Conservation (phyloP, 2,888 invertebrate species). For the Xestoiulus laeticollis region DNA sequence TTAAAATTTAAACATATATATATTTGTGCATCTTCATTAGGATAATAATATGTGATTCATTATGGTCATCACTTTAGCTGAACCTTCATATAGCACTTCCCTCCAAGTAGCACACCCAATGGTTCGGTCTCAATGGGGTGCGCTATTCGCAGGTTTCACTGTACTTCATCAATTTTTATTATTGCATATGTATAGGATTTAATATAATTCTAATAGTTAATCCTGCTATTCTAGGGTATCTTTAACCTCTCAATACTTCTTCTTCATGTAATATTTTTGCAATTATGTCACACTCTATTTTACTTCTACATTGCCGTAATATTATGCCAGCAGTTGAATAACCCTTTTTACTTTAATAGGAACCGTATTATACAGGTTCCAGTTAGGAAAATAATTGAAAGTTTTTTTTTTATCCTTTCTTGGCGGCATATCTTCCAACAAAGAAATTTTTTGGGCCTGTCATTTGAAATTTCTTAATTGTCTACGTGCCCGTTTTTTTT, state of each 20-base stretch:
- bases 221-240: not conserved
- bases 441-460: not conserved
- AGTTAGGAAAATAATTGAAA: not conserved
- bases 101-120: too few relatives aligned
- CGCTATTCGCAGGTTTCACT: too few relatives aligned
- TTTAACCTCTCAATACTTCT: not conserved
- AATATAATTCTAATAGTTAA: too few relatives aligned
- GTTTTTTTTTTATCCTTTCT: not conserved
- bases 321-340: not conserved
- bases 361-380: not conserved
- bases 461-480: slow-evolving; percentile 23
- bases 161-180: not conserved
- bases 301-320: not conserved
- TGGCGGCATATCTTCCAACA: not conserved
- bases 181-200: not conserved
- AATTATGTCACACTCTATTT: too few relatives aligned
- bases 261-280: too few relatives aligned
- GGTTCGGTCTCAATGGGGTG: too few relatives aligned
- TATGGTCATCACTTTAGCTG: too few relatives aligned
- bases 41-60: too few relatives aligned
- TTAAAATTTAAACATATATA: too few relatives aligned
- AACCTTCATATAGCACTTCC: too few relatives aligned
- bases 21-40: too few relatives aligned
- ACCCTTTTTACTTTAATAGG: not conserved
- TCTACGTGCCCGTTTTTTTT: not conserved